These are phyloP conservation scores for Arvicanthis niloticus DNA, from an alignment of 2,113 vertebrate species.

Conservation along the genomic window DNA sequence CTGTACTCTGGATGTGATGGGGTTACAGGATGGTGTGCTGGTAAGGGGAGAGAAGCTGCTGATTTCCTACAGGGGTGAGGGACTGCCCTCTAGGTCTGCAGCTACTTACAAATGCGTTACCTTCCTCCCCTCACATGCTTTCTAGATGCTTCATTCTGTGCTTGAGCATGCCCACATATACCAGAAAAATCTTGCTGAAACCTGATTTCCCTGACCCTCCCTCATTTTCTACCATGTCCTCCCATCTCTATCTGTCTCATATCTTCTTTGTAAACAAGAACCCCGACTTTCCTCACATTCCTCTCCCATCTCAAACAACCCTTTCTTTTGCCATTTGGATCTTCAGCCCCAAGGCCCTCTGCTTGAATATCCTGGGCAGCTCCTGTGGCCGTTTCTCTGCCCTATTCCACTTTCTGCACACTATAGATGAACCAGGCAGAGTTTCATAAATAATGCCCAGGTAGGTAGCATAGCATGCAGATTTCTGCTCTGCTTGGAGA, in stretches of 20 bases:
- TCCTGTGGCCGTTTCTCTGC: no score
- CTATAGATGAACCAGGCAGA: background rate
- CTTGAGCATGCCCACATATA: background rate
- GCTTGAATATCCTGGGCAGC: background rate
- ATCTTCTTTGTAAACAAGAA: background rate
- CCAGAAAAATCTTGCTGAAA: background rate
- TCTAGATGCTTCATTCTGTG: background rate
- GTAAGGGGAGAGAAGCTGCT: accelerated
- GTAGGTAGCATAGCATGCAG: background rate
- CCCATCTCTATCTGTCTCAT: accelerated
- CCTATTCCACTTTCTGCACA: background rate
- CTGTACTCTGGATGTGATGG: background rate
- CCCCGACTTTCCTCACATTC: background rate
- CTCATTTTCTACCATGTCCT: accelerated
- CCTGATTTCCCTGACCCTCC: background rate
- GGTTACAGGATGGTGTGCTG: background rate
- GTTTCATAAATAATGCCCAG: background rate
- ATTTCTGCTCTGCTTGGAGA: no score
- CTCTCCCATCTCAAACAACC: no score
- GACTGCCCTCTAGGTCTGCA: background rate
- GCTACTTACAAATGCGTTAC: background rate
- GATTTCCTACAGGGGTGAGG: no score
- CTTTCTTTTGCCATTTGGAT: background rate
- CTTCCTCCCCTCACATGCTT: background rate
- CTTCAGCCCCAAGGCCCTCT: background rate